These are phyloP conservation scores for Eolophus roseicapilla DNA, from an alignment of 2,113 vertebrate species.

Conservation along the genomic window DNA sequence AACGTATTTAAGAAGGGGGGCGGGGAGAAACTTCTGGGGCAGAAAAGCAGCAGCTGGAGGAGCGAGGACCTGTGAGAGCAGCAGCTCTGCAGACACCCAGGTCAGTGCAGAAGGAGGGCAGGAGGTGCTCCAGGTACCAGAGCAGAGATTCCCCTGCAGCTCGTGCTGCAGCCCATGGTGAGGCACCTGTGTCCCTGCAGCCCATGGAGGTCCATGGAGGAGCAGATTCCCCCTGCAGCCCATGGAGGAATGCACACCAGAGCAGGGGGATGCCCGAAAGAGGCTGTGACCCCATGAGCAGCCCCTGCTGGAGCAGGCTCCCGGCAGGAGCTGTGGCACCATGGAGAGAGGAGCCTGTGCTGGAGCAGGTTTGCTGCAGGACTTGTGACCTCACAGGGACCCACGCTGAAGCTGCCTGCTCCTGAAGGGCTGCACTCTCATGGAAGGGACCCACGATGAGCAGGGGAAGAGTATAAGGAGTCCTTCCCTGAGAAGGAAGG, in stretches of 20 bases:
- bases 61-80: background rate
- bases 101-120: background rate
- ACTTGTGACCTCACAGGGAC: too few relatives aligned
- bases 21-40: background rate
- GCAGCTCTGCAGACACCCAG: background rate
- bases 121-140: fast-evolving
- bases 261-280: background rate
- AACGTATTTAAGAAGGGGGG: background rate
- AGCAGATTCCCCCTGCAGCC: background rate
- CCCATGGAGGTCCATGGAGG: fast-evolving
- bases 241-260: fast-evolving
- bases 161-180: fast-evolving
- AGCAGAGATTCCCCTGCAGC: background rate
- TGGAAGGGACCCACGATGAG: fast-evolving
- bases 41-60: background rate
- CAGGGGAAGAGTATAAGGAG: background rate
- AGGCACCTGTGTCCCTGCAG: background rate
- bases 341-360: too few relatives aligned
- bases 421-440: background rate
- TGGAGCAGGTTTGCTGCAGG: too few relatives aligned
- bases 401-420: fast-evolving
- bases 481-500: background rate
- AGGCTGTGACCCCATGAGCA: background rate
- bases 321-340: too few relatives aligned
- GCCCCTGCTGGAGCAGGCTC: too few relatives aligned